Conservation (phyloP, 1,140 invertebrate genomes). For the Paralvinella palmiformis region DNA sequence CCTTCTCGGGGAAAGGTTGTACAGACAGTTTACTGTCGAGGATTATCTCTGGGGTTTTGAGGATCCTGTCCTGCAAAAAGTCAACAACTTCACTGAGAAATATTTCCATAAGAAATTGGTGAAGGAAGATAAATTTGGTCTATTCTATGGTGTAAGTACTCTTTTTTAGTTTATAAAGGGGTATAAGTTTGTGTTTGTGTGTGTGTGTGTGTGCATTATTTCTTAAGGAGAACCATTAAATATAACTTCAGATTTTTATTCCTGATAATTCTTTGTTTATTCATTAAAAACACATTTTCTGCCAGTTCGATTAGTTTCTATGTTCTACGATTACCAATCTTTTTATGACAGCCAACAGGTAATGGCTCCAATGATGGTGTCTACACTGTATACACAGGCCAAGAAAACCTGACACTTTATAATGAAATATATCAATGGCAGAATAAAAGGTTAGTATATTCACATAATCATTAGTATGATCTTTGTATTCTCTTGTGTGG, state of each 20-base stretch:
- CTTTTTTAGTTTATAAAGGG: too few species aligned
- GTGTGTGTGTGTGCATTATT: too few species aligned
- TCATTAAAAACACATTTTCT: conserved; percentile 16
- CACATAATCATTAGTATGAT: too few species aligned
- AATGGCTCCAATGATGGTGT: background rate
- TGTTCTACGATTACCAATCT: too few species aligned
- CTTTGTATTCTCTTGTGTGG: too few species aligned
- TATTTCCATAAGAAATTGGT: too few species aligned
- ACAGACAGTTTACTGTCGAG: conserved; percentile 23
- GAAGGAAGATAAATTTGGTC: too few species aligned
- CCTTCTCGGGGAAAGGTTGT: conserved; percentile 23
- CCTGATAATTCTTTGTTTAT: conserved; percentile 3
- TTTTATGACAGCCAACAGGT: background rate
- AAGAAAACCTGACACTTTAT: background rate
- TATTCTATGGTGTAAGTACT: too few species aligned
- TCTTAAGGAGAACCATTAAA: too few species aligned
- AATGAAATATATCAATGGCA: background rate
- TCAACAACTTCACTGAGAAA: too few species aligned
- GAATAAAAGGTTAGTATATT: background rate
- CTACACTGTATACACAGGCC: background rate
- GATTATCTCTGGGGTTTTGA: conserved; percentile 37
- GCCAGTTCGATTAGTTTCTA: background rate
- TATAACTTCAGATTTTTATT: too few species aligned
- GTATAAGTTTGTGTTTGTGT: too few species aligned
- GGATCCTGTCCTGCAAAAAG: conserved; percentile 25